Base-by-base conservation (phyloP, 2,797 vertebrate species). In the Labroides dimidiatus region DNA sequence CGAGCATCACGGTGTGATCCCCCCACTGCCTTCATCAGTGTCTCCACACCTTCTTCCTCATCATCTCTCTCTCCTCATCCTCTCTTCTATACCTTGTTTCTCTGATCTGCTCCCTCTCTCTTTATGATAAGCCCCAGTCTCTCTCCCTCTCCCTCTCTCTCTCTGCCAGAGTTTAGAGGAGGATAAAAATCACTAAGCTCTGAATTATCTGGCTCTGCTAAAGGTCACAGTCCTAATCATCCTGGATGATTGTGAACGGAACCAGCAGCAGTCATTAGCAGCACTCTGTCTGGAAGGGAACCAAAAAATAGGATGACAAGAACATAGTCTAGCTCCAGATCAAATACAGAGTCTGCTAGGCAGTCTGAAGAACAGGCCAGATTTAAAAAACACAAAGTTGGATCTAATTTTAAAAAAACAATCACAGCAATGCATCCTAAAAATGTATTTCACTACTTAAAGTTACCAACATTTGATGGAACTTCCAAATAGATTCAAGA, bases 171-270 rank as follows among this genome's bases (percentile, higher is more conserved):
- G 73, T 82, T 76, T 81, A 77, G 62, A 77, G 43, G 57, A 57
- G 68, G 76, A 82, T 79, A 72, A 85, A 90, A 83, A 88, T 89
- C 89, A 74, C 82, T 84, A 81, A 82, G 81, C 83, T 83, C 77
- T 84, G 84, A 92, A 87, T 91, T 89, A 88, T 90, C 84, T 80
- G 78, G 73, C 76, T 85, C 64, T 70, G 78, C 74, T 86, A 91
- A 92, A 93, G 91, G 92, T 93, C 91, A 91, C 67, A 76, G 77
- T 88, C 84, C 82, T 92, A 89, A 93, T 93, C 86, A 90, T 84
- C 72, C 60, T 16, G 39, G 68, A 78, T 88, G 78, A 86, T 69
- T 68, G 77, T 64, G 80, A 87, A 66, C 58, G 66, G 74, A 82
- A 84, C 72, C 80, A 84, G 84, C 67, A 72, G 81, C 75, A 65